Conservation (phyloP, 2,113 vertebrate genomes). For the Bostrychus sinensis region DNA sequence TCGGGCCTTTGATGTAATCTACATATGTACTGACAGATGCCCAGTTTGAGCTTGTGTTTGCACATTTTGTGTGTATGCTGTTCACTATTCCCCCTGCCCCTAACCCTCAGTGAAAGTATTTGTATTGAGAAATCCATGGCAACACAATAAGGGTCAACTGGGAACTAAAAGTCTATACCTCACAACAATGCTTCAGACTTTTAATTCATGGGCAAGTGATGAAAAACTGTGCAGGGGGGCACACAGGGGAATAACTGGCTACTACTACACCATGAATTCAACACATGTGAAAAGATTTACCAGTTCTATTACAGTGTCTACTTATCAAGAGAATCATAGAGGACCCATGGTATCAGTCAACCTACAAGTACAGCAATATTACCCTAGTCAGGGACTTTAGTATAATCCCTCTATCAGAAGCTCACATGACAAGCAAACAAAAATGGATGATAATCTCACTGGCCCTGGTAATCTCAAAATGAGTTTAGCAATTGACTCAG, state of each 20-base stretch:
- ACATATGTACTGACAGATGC: slow-evolving; percentile 68
- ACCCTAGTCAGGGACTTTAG: slow-evolving; percentile 48
- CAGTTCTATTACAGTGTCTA: slow-evolving; percentile 34
- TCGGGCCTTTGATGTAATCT: slow-evolving; percentile 56
- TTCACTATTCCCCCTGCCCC: slow-evolving; percentile 13
- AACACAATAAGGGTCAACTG: slow-evolving; percentile 13
- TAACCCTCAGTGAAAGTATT: slow-evolving; percentile 16
- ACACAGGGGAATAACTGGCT: slow-evolving; percentile 31
- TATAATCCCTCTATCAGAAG: slow-evolving; percentile 68
- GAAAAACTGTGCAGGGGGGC: slow-evolving; percentile 44
- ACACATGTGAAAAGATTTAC: slow-evolving; percentile 53
- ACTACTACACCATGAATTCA: slow-evolving; percentile 34
- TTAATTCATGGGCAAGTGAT: slow-evolving; percentile 24
- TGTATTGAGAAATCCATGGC: background rate
- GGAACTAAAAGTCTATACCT: slow-evolving; percentile 24
- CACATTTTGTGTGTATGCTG: slow-evolving; percentile 34
- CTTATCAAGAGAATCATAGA: slow-evolving; percentile 37
- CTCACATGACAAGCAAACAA: slow-evolving; percentile 59
- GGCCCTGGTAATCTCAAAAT: slow-evolving; percentile 48
- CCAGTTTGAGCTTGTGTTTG: slow-evolving; percentile 53
- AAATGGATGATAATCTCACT: slow-evolving; percentile 63
- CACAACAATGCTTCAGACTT: slow-evolving; percentile 14
- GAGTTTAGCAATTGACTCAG: slow-evolving; percentile 40
- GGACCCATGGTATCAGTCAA: slow-evolving; percentile 44
- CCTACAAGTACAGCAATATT: slow-evolving; percentile 45